A percentile compares a stretch with the other conserved stretches of the same genome.
Evolutionary conservation across 1,140 invertebrate genomes (phyloP).

Genomic region (Latrodectus geometricus): DNA sequence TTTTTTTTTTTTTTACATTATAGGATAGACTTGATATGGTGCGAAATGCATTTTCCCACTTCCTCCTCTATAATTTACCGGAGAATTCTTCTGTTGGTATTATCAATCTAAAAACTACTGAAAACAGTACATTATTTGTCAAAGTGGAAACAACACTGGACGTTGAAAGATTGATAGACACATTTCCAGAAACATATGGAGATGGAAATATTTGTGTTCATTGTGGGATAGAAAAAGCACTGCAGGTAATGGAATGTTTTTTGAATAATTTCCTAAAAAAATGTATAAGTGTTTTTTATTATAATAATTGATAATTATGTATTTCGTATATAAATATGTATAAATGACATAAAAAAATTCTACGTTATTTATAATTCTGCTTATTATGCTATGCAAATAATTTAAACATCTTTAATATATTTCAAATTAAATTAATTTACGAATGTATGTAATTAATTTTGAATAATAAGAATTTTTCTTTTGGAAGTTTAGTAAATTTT

Average conservation of each 20-base stretch:
- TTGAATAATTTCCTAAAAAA: too few relatives aligned
- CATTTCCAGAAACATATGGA: slow-evolving; percentile 26
- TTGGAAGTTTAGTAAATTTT: too few relatives aligned
- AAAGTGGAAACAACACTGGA: slow-evolving; percentile 3
- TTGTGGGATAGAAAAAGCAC: slow-evolving; percentile 31
- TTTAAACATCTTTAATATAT: too few relatives aligned
- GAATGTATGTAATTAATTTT: too few relatives aligned
- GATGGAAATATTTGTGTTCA: slow-evolving; percentile 29
- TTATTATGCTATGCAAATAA: too few relatives aligned
- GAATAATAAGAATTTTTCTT: too few relatives aligned
- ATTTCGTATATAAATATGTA: too few relatives aligned
- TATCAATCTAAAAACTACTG: slow-evolving; percentile 20
- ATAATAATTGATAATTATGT: too few relatives aligned
- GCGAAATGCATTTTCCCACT: slow-evolving; percentile 55
- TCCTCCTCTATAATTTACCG: slow-evolving; percentile 29
- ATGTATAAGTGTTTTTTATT: too few relatives aligned
- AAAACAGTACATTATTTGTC: neutral
- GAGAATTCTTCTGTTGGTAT: slow-evolving; percentile 9
- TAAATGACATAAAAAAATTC: too few relatives aligned
- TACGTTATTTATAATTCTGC: too few relatives aligned
- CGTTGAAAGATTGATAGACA: slow-evolving; percentile 19
- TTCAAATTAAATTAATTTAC: too few relatives aligned
- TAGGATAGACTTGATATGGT: slow-evolving; percentile 46
- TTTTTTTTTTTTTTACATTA: slow-evolving; percentile 34
- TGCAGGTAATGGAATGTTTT: neutral